These are phyloP conservation scores for Dromaius novaehollandiae DNA, from an alignment of 2,113 vertebrate species.

Conservation along the genomic window DNA sequence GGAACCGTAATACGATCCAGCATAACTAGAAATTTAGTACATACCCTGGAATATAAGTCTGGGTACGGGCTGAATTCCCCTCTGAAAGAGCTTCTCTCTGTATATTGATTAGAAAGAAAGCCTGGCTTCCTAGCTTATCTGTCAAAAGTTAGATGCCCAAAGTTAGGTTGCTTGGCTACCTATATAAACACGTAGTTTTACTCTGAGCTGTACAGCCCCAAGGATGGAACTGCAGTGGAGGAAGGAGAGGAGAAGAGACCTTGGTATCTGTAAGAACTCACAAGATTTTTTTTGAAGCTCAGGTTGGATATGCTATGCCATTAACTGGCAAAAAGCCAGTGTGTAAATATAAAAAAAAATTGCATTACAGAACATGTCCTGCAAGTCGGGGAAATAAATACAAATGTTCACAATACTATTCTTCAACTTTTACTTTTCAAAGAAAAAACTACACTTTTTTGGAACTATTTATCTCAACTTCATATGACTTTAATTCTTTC, in stretches of 20 bases:
- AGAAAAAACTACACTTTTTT: not conserved
- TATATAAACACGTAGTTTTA: not conserved
- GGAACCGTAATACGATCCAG: not conserved
- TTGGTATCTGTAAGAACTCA: not conserved
- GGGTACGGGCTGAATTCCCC: not conserved
- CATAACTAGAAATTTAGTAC: not conserved
- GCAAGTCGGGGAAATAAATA: not conserved
- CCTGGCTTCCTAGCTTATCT: fast-evolving
- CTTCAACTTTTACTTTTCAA: not conserved
- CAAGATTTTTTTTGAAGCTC: not conserved
- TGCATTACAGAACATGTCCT: fast-evolving
- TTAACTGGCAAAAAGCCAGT: not conserved
- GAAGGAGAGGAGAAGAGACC: not conserved
- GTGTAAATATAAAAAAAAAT: not conserved
- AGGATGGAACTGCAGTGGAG: not conserved
- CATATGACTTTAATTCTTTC: not conserved
- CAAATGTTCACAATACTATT: not conserved
- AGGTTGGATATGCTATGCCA: not conserved
- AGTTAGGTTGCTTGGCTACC: not conserved
- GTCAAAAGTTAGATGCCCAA: not conserved
- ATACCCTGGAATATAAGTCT: not conserved
- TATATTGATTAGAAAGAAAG: not conserved
- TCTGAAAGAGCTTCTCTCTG: not conserved
- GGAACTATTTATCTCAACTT: not conserved
- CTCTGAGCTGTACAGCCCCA: not conserved